phyloP scores from a whole-genome alignment of 2,113 vertebrate genomes.

The Thamnaconus septentrionalis region DNA sequence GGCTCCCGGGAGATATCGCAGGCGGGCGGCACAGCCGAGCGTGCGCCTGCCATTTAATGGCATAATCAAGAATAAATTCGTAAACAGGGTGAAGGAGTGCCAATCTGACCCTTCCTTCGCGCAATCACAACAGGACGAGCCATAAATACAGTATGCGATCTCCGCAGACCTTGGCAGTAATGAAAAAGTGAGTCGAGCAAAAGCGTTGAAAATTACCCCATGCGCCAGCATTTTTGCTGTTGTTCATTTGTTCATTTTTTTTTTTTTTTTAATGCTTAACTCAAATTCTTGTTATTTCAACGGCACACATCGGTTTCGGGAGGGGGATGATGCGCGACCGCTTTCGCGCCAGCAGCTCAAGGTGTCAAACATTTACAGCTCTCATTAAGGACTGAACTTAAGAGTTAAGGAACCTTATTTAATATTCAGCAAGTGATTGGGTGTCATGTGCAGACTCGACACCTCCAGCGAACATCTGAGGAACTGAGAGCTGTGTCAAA shows the following conservation, averaged over 20 bases:
- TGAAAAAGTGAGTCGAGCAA: constrained; percentile 17
- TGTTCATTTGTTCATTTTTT: background rate
- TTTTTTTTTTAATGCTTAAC: too few species aligned
- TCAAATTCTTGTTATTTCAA: too few species aligned
- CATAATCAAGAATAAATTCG: constrained; percentile 59
- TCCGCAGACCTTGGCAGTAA: constrained; percentile 36
- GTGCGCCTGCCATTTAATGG: constrained; percentile 49
- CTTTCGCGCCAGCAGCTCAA: too few species aligned
- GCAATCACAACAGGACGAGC: constrained; percentile 26
- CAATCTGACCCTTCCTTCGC: constrained; percentile 45
- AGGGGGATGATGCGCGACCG: too few species aligned
- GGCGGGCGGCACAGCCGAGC: constrained; percentile 26
- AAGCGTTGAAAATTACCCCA: background rate
- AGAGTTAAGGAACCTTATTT: too few species aligned
- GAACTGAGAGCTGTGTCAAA: too few species aligned
- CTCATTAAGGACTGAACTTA: too few species aligned
- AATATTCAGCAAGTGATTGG: too few species aligned
- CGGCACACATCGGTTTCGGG: too few species aligned
- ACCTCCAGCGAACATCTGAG: too few species aligned
- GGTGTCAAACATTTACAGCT: too few species aligned
- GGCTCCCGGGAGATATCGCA: constrained; percentile 43
- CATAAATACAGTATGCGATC: constrained; percentile 34
- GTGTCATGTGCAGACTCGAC: too few species aligned
- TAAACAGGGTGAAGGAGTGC: constrained; percentile 35
- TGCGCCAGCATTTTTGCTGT: constrained; percentile 2